Percentiles rank a stretch among this genome's conserved stretches.
phyloP scores from a whole-genome alignment of 2,888 invertebrate genomes.

The Hecatera dysodea region DNA sequence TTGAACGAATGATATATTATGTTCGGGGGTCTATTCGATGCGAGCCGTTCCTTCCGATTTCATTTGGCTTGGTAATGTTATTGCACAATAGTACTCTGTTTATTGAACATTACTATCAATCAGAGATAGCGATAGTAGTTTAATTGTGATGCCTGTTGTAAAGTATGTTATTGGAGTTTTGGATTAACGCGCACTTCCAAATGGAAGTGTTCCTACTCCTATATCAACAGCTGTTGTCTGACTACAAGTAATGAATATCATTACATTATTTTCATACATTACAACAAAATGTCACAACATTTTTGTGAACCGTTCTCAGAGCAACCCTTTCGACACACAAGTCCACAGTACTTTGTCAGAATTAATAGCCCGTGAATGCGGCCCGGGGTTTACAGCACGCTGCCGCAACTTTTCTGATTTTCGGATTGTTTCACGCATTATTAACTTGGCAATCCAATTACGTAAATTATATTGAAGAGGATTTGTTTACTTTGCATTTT shows the following conservation, averaged over 20 bases:
- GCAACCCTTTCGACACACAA: slow-evolving; percentile 87
- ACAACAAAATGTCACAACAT: slow-evolving; percentile 84
- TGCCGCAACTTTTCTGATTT: slow-evolving; percentile 85
- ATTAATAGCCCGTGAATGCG: slow-evolving; percentile 88
- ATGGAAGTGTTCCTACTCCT: slow-evolving; percentile 2
- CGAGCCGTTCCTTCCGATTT: slow-evolving; percentile 84
- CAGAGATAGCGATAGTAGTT: slow-evolving; percentile 57
- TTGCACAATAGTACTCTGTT: slow-evolving; percentile 81
- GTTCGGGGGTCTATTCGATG: slow-evolving; percentile 73
- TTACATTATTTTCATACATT: slow-evolving; percentile 52
- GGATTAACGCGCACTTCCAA: slow-evolving; percentile 31
- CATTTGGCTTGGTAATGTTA: slow-evolving; percentile 79
- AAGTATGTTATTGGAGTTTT: slow-evolving; percentile 46
- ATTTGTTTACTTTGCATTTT: slow-evolving; percentile 65
- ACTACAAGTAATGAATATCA: slow-evolving; percentile 48
- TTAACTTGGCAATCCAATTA: slow-evolving; percentile 90
- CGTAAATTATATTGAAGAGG: slow-evolving; percentile 82
- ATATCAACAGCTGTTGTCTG: slow-evolving; percentile 29
- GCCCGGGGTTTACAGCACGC: slow-evolving; percentile 75
- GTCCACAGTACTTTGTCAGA: slow-evolving; percentile 86
- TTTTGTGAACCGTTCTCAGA: slow-evolving; percentile 80
- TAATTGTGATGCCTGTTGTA: slow-evolving; percentile 65
- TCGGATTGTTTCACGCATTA: slow-evolving; percentile 90
- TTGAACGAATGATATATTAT: slow-evolving; percentile 89
- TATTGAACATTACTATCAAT: slow-evolving; percentile 78